phyloP scores from a whole-genome alignment of 2,888 invertebrate genomes.

The Gasteruption jaculator region DNA sequence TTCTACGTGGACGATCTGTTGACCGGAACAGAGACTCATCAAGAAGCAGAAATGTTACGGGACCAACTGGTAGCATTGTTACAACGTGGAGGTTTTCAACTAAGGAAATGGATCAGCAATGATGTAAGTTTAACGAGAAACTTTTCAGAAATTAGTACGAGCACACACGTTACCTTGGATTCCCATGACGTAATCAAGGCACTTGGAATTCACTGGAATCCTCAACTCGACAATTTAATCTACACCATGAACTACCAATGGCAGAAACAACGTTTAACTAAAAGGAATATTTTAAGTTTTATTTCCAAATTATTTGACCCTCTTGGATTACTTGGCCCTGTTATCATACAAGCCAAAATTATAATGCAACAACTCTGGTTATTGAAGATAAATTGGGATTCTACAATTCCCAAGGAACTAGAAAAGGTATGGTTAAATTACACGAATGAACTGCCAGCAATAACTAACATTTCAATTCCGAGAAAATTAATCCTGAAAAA shows the following conservation, averaged over 20 bases:
- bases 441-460: constrained; percentile 10
- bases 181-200: background rate
- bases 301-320: constrained; percentile 28
- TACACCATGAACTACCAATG: too few species aligned
- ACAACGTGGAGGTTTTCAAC: constrained; percentile 12
- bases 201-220: background rate
- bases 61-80: constrained; percentile 14
- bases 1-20: constrained; percentile 20
- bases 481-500: background rate
- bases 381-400: constrained; percentile 30
- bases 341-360: constrained; percentile 27
- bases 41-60: constrained; percentile 15
- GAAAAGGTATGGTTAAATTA: constrained; percentile 14
- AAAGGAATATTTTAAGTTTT: constrained; percentile 20
- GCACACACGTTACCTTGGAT: too few species aligned
- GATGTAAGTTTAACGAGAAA: too few species aligned
- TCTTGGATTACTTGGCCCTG: constrained; percentile 25
- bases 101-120: constrained; percentile 21
- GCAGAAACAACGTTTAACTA: too few species aligned
- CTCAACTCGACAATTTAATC: background rate
- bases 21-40: constrained; percentile 12
- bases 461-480: constrained; percentile 14
- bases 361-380: constrained; percentile 31
- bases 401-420: constrained; percentile 22
- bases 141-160: too few species aligned